These are phyloP conservation scores for Sepioteuthis lessoniana DNA, from an alignment of 2,888 invertebrate species.

Conservation along the genomic window DNA sequence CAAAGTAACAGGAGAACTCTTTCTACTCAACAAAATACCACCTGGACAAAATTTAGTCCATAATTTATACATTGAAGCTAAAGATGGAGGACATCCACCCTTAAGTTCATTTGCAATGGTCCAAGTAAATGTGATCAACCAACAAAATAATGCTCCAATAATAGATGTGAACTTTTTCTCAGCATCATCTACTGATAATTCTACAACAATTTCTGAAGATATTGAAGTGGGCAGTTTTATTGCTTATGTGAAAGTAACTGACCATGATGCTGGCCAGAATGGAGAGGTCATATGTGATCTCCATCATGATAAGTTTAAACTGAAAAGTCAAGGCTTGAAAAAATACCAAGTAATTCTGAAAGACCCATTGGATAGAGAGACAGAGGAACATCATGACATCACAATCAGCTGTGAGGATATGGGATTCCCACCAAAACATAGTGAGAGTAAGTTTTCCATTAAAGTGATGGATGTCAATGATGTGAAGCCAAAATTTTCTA, in stretches of 20 bases:
- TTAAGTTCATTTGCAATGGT: background rate
- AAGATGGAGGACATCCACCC: background rate
- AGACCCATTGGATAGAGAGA: conserved; percentile 1
- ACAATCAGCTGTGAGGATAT: conserved; percentile 9
- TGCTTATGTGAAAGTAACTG: conserved; percentile 14
- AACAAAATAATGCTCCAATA: background rate
- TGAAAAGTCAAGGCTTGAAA: conserved; percentile 33
- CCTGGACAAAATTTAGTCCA: background rate
- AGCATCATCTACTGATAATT: background rate
- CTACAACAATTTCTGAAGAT: background rate
- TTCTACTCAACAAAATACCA: background rate
- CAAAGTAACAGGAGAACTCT: background rate
- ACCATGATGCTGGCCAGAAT: conserved; percentile 33
- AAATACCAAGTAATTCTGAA: background rate
- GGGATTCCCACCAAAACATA: conserved; percentile 20
- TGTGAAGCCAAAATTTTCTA: background rate
- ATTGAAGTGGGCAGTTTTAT: conserved; percentile 23
- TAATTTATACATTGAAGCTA: background rate
- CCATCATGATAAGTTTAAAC: conserved; percentile 21
- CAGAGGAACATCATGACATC: background rate
- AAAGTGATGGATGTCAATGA: conserved; percentile 33
- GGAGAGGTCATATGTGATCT: conserved; percentile 13
- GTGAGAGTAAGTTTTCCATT: conserved; percentile 23
- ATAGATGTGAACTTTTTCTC: background rate
- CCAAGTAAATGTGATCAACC: background rate